phyloP scores from a whole-genome alignment of 2,888 invertebrate species.

The Oscheius sp. region DNA sequence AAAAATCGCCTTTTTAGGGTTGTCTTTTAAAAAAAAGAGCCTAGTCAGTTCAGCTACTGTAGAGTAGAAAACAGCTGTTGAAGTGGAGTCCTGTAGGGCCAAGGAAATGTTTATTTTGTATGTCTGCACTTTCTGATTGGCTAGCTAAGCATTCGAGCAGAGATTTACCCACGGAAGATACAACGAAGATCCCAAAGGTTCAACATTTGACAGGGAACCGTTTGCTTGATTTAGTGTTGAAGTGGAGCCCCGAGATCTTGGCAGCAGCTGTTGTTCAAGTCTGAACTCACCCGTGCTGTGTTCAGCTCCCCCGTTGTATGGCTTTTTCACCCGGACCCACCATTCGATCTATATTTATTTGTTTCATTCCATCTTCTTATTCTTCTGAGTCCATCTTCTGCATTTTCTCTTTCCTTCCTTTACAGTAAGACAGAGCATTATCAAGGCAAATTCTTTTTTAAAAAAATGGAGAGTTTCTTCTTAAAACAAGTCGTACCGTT shows the following conservation, averaged over 20 bases:
- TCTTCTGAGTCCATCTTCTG: neutral
- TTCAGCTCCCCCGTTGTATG: neutral
- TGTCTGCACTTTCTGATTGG: no score
- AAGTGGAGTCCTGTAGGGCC: neutral
- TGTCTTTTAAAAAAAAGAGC: no score
- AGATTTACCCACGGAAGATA: no score
- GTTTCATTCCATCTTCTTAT: neutral
- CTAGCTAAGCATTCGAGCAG: no score
- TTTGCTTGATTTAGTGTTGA: conserved; percentile 7
- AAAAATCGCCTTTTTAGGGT: no score
- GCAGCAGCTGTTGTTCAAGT: conserved; percentile 20
- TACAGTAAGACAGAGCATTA: no score
- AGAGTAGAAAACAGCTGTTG: no score
- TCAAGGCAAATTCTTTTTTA: no score
- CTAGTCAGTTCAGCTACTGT: no score
- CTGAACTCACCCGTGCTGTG: conserved; percentile 20
- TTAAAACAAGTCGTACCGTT: neutral
- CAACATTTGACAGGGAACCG: no score
- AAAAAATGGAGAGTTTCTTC: no score
- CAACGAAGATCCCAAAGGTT: no score
- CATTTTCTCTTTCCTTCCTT: neutral
- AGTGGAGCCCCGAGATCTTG: conserved; percentile 1
- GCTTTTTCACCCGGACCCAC: neutral
- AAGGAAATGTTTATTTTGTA: neutral
- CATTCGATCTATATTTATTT: neutral